Conservation (phyloP, 1,140 invertebrate genomes). For the Tribolium castaneum region DNA sequence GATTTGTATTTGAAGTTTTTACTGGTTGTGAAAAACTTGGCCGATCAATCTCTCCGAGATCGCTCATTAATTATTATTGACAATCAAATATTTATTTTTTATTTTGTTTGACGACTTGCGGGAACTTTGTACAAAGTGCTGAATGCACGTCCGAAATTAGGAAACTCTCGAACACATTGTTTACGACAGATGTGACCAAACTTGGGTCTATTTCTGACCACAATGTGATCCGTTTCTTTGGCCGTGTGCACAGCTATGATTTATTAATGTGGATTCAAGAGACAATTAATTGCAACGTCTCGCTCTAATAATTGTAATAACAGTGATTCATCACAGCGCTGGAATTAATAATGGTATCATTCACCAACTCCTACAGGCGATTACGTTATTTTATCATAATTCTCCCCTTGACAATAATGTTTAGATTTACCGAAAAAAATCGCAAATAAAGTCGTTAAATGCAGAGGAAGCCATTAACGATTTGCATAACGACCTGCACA, state of each 20-base stretch:
- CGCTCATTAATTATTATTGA: neutral
- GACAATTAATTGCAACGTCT: constrained; percentile 3
- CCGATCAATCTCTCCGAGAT: neutral
- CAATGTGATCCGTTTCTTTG: neutral
- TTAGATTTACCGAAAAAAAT: neutral
- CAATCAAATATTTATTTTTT: neutral
- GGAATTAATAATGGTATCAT: constrained; percentile 8
- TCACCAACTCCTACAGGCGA: neutral
- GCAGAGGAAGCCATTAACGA: constrained; percentile 5
- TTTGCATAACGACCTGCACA: constrained; percentile 1
- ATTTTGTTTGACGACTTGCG: neutral
- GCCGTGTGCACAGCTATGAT: neutral
- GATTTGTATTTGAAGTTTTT: neutral
- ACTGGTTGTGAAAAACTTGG: neutral
- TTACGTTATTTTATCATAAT: too few relatives aligned
- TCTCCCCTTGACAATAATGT: too few relatives aligned
- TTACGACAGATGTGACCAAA: neutral
- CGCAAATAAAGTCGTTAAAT: neutral
- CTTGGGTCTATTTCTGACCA: neutral
- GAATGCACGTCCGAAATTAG: too few relatives aligned
- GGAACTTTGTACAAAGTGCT: too few relatives aligned
- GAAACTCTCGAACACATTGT: neutral
- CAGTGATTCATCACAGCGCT: neutral
- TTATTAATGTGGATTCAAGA: neutral
- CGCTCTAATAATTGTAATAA: constrained; percentile 21